phyloP scores from a whole-genome alignment of 1,140 invertebrate species.

The Sminthurides bifidus region DNA sequence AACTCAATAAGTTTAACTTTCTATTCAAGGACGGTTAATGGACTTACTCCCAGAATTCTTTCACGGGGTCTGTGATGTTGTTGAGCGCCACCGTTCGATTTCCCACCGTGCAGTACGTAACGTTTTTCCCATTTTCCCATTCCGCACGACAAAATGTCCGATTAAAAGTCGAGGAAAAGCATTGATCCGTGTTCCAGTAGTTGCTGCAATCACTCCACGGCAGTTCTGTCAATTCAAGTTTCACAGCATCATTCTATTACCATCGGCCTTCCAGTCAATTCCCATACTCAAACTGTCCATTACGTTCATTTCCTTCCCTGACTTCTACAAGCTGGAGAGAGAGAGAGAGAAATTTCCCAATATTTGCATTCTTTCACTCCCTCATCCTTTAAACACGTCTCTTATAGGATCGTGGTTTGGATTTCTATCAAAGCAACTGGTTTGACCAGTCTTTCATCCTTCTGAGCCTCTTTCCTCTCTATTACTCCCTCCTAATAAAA shows the following conservation, averaged over 20 bases:
- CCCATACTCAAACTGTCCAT: neutral
- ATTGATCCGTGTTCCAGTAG: constrained; percentile 76
- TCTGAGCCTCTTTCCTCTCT: no score
- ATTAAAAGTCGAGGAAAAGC: constrained; percentile 63
- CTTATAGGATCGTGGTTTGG: neutral
- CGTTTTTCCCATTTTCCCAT: constrained; percentile 36
- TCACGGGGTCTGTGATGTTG: constrained; percentile 72
- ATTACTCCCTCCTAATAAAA: no score
- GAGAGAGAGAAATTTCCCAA: neutral
- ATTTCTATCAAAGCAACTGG: no score
- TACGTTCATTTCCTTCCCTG: neutral
- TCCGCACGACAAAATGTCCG: constrained; percentile 42
- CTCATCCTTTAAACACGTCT: no score
- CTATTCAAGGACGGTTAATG: no score
- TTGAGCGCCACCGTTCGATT: constrained; percentile 48
- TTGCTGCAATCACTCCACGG: constrained; percentile 94
- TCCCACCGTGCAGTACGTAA: constrained; percentile 50
- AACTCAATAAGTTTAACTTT: no score
- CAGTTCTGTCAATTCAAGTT: constrained; percentile 50
- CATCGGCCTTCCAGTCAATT: neutral
- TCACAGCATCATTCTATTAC: neutral
- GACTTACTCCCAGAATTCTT: constrained; percentile 93
- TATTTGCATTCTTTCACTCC: neutral
- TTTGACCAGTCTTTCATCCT: no score
- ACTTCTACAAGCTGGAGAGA: no score